A percentile compares a stretch with the other conserved stretches of the same genome.
phyloP scores from a whole-genome alignment of 2,888 invertebrate species.

The Tenthredo distinguenda region DNA sequence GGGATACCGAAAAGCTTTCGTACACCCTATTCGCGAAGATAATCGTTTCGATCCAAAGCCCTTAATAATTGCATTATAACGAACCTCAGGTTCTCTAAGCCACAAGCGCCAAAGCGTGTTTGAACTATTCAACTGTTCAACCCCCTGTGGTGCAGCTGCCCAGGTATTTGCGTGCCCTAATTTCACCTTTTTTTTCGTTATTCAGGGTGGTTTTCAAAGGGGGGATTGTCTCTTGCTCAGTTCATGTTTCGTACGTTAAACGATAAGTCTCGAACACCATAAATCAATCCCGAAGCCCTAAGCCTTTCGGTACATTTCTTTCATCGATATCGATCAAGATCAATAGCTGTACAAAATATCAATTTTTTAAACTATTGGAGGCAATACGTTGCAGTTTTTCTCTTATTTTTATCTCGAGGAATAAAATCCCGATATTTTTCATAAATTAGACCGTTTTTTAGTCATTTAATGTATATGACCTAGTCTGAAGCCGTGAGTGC shows the following conservation, averaged over 20 bases:
- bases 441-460: background rate
- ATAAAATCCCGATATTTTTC: background rate
- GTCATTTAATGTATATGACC: background rate
- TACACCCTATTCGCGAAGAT: constrained; percentile 30
- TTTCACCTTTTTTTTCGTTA: constrained; percentile 22
- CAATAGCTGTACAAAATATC: background rate
- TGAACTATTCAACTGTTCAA: constrained; percentile 55
- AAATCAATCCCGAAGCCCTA: background rate
- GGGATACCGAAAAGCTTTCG: background rate
- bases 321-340: background rate
- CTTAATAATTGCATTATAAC: constrained; percentile 66
- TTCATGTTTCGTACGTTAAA: constrained; percentile 41
- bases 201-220: constrained; percentile 51
- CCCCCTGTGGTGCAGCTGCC: constrained; percentile 68
- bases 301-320: background rate
- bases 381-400: background rate
- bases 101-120: constrained; percentile 65
- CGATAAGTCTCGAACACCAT: constrained; percentile 9
- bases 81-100: constrained; percentile 58
- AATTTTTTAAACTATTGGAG: background rate
- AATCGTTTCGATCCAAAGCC: constrained; percentile 34
- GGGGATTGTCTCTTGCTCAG: constrained; percentile 52
- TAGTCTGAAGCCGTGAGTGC: background rate
- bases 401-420: background rate
- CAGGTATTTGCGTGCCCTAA: constrained; percentile 67